Percentiles rank a stretch among this genome's conserved stretches.
Evolutionary conservation across 2,113 vertebrate species (phyloP).

Genomic region (Elgaria multicarinata): DNA sequence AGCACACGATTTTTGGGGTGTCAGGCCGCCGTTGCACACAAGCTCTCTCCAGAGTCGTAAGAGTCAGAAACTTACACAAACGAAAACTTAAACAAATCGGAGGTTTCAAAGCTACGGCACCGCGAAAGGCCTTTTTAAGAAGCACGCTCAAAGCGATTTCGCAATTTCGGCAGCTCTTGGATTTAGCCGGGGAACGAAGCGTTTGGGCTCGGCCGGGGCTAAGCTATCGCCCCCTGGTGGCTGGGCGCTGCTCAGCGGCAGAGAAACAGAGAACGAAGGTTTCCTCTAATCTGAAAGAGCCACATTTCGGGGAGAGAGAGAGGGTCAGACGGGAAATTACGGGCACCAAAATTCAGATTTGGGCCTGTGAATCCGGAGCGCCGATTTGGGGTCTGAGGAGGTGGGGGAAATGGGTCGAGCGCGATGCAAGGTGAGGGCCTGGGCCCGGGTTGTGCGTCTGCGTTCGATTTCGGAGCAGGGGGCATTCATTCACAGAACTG

Average conservation of each 20-base stretch:
- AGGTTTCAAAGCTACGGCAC: too few species aligned
- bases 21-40: neutral
- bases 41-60: too few species aligned
- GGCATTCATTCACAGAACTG: accelerated
- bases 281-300: neutral
- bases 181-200: neutral
- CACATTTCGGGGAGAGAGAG: neutral
- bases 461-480: neutral
- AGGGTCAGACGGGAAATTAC: too few species aligned
- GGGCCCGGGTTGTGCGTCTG: too few species aligned
- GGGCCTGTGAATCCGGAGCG: too few species aligned
- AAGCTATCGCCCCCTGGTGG: neutral
- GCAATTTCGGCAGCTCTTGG: too few species aligned
- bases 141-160: neutral
- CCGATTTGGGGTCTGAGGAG: too few species aligned
- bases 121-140: neutral
- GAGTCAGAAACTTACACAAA: neutral
- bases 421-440: too few species aligned
- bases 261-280: too few species aligned
- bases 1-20: neutral
- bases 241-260: neutral
- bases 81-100: too few species aligned
- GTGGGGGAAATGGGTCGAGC: neutral
- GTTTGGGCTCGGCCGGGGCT: neutral
- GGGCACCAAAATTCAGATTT: neutral